Evolutionary conservation across 2,797 vertebrate species (phyloP), one percentile per base, ranked within the genome.

Genomic region (Coregonus ussuriensis): DNA sequence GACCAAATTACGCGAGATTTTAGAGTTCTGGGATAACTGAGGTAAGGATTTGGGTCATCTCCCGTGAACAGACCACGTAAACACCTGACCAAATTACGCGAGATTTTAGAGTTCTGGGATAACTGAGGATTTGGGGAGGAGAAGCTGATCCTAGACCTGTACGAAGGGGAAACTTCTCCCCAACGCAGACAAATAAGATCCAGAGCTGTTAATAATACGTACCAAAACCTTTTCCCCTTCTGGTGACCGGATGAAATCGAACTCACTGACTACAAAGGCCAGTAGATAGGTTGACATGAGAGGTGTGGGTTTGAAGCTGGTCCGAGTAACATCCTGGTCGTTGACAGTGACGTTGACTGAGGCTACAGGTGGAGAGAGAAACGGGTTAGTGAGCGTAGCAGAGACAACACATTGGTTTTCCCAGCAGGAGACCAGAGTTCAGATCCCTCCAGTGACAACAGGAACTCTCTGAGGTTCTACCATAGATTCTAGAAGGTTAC

Each of bases 211-310:
- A 29, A 54, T 53, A 56, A 52, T 76, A 53, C 7, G 79, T 92
- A 97, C 96, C 95, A 74, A 53, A 53, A 86, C 52, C 0, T 0
- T 0, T 0, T 7, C 5, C 1, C 29, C 74, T 2, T 53, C 21
- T 0, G 35, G 25, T 0, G 56, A 4, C 0, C 11, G 7, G 52
- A 84, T 31, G 0, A 0, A 0, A 0, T 0, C 0, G 59, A 97
- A 99, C 52, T 97, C 91, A 76, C 94, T 95, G 67, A 99, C 93
- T 0, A 97, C 93, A 82, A 96, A 98, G 51, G 97, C 98, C 87
- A 98, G 88, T 73, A 98, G 87, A 88, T 99, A 98, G 0, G 97
- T 97, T 62, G 98, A 99, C 97, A 99, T 99, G 16, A 69, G 91
- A 77, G 95, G 93, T 0, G 97, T 96, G 71, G 93, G 87, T 0